Conservation (phyloP, 2,888 invertebrate genomes). For the Eupsilia transversa region DNA sequence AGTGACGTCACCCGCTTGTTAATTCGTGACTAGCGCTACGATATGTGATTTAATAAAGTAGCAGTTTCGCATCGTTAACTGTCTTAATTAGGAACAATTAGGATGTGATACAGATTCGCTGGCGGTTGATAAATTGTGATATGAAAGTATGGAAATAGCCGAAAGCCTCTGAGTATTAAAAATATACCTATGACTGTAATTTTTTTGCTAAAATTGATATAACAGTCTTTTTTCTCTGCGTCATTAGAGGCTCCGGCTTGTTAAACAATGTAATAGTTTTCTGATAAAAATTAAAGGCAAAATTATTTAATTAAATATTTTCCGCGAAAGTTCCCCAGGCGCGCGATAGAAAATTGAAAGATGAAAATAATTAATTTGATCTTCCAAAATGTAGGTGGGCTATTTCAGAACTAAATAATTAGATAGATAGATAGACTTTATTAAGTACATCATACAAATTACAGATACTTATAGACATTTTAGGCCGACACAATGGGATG, state of each 20-base stretch:
- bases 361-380: constrained; percentile 14
- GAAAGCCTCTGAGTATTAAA: too few species aligned
- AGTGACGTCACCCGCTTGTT: constrained; percentile 70
- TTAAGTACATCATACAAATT: too few species aligned
- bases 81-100: constrained; percentile 62
- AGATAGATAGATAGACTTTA: too few species aligned
- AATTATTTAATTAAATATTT: constrained; percentile 6
- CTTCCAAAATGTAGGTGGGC: constrained; percentile 6
- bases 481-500: too few species aligned
- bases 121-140: constrained; percentile 10
- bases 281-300: not conserved
- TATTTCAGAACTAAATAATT: constrained; percentile 27
- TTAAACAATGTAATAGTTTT: not conserved
- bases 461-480: too few species aligned
- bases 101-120: constrained; percentile 40
- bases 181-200: too few species aligned
- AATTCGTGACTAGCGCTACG: constrained; percentile 66
- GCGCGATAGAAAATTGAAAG: not conserved
- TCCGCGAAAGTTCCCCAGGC: not conserved
- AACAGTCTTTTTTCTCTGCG: not conserved
- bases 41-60: constrained; percentile 70
- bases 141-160: not conserved
- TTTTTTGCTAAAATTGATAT: not conserved
- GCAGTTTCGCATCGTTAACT: constrained; percentile 65
- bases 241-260: not conserved